These are phyloP conservation scores for Dromius quadrimaculatus DNA, from an alignment of 2,888 invertebrate species.

Conservation along the genomic window DNA sequence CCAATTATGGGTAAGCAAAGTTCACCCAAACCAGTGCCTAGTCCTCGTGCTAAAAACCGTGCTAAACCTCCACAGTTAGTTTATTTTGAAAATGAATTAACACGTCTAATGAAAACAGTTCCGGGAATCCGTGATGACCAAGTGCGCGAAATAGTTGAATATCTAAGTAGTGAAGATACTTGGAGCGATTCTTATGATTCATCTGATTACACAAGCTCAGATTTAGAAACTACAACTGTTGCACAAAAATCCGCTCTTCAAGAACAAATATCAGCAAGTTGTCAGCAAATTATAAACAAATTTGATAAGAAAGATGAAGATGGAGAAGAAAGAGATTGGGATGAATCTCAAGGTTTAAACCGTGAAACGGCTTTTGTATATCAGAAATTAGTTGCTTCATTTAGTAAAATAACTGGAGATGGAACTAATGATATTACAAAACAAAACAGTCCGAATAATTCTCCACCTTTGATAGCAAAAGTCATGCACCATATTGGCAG, in stretches of 20 bases:
- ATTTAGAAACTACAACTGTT: constrained; percentile 77
- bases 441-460: constrained; percentile 72
- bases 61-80: constrained; percentile 87
- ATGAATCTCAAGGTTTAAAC: constrained; percentile 69
- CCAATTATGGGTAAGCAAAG: constrained; percentile 62
- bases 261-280: constrained; percentile 89
- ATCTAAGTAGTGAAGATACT: constrained; percentile 91
- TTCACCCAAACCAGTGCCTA: constrained; percentile 68
- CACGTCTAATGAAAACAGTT: constrained; percentile 92
- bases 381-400: constrained; percentile 85
- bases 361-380: constrained; percentile 90
- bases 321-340: constrained; percentile 70
- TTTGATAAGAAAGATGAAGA: constrained; percentile 76
- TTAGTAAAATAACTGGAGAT: constrained; percentile 77
- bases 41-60: constrained; percentile 72
- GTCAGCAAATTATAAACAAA: constrained; percentile 88
- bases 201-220: constrained; percentile 91
- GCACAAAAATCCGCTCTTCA: constrained; percentile 78
- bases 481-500: constrained; percentile 94
- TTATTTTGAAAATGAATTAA: constrained; percentile 90
- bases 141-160: constrained; percentile 92
- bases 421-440: constrained; percentile 64
- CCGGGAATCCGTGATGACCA: constrained; percentile 92
- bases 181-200: constrained; percentile 96
- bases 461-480: constrained; percentile 88